These are phyloP conservation scores for Phrynocephalus guinanensis DNA, from an alignment of 2,797 vertebrate genomes.

Conservation along the genomic window DNA sequence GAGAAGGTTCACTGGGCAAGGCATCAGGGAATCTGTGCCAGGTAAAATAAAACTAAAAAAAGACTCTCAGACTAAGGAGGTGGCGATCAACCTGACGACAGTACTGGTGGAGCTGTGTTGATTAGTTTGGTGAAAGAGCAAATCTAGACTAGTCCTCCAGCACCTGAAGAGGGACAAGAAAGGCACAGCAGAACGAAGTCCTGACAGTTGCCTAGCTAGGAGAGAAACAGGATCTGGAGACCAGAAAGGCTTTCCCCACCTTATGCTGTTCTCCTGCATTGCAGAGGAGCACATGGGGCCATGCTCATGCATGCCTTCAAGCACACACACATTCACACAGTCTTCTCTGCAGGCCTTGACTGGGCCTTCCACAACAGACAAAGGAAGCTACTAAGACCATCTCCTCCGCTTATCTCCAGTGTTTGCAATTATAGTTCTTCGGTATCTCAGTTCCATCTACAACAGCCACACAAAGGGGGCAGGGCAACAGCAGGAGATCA, in stretches of 20 bases:
- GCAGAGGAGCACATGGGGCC: background rate
- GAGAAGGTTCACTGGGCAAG: background rate
- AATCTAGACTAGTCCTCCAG: background rate
- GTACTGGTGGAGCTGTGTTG: background rate
- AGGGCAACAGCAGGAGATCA: background rate
- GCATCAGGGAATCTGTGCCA: background rate
- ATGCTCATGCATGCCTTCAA: background rate
- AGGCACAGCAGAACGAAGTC: background rate
- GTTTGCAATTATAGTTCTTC: background rate
- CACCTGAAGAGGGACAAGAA: background rate
- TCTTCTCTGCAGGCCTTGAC: background rate
- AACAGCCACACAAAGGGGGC: background rate
- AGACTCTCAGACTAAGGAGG: too few species aligned
- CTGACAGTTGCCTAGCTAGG: too few species aligned
- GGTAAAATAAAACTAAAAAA: background rate
- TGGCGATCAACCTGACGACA: too few species aligned
- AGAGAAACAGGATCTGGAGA: too few species aligned
- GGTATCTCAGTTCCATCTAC: background rate
- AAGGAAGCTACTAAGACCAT: background rate
- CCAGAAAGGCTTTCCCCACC: background rate
- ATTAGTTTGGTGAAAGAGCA: background rate
- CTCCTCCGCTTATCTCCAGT: constrained; percentile 3
- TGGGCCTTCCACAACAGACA: background rate
- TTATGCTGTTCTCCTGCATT: background rate
- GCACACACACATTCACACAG: too few species aligned